Evolutionary conservation across 2,113 vertebrate genomes (phyloP), one percentile per base, ranked within the genome.

Genomic region (Hemibagrus wyckioides): DNA sequence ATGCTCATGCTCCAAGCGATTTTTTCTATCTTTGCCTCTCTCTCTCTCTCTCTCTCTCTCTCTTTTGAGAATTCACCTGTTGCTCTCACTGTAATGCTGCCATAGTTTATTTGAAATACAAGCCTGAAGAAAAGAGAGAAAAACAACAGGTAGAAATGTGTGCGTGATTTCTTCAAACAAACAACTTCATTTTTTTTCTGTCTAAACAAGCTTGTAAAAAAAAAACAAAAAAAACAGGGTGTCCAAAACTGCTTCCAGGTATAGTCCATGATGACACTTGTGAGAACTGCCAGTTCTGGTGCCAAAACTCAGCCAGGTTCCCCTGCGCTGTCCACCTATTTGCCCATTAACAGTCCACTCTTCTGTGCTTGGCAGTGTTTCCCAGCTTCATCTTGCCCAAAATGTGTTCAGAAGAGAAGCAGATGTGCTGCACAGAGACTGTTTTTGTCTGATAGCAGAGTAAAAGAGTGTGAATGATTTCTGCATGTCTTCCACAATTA

Each of bases 341-440:
- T 86, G 73, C 39, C 86, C 39, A 87, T 87, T 87, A 87, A 82
- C 84, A 65, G 89, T 65, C 67, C 73, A 83, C 52, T 76, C 67
- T 59, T 82, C 84, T 71, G 80, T 25, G 48, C 61, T 87, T 90
- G 86, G 86, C 86, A 59, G 36, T 54, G 30, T 28, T 30, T 41
- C 36, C n/a, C 48, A 56, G 86, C 57, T 65, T n/a, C 77, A 85
- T 71, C 67, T 87, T 77, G 54, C 71, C 69, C 67, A 33, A 80
- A 79, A 65, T 77, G 80, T 77, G 41, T 87, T 84, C 85, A 82
- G 86, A 90, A 69, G 83, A 82, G 67, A 88, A 89, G 80, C 88
- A 90, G 87, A 90, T 90, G 87, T 87, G 30, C 50, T 8, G 75
- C 25, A 56, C 44, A 44, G 67, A 87, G 52, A 87, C 80, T 21